Evolutionary conservation across 2,888 invertebrate genomes (phyloP).

Genomic region (Phyto melanocephala): DNA sequence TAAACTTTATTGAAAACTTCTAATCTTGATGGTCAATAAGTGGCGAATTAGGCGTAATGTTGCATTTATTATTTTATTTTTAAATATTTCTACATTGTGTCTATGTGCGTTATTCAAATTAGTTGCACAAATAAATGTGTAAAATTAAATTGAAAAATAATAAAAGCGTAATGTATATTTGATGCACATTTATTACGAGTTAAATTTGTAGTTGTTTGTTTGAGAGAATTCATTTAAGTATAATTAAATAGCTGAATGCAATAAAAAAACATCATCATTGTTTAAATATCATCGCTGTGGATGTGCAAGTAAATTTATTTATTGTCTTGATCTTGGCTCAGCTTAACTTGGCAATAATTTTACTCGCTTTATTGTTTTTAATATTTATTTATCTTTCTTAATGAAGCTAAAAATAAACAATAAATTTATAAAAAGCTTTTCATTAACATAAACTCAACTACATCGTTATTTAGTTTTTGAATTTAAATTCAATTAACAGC

Average conservation of each 20-base stretch:
- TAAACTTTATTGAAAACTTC: neutral
- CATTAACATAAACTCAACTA: constrained; percentile 8
- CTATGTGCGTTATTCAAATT: neutral
- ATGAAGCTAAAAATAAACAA: constrained; percentile 56
- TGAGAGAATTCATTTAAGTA: constrained; percentile 17
- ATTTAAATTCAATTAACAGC: neutral
- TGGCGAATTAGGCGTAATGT: constrained; percentile 6
- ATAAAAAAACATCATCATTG: constrained; percentile 16
- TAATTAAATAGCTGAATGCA: constrained; percentile 29
- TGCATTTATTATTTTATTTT: constrained; percentile 1
- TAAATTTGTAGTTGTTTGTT: neutral
- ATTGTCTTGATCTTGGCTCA: constrained; percentile 50
- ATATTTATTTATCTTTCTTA: constrained; percentile 40
- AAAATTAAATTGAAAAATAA: neutral
- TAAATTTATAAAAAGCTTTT: constrained; percentile 9
- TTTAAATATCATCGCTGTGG: constrained; percentile 22
- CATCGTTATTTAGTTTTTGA: neutral
- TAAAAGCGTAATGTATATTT: neutral
- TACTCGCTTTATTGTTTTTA: constrained; percentile 19
- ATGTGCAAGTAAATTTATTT: constrained; percentile 57
- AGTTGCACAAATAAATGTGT: neutral
- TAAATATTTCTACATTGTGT: neutral
- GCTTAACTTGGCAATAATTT: constrained; percentile 57
- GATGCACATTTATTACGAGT: too few relatives aligned
- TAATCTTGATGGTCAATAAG: constrained; percentile 32